A percentile compares a stretch with the other conserved stretches of the same genome.
phyloP scores from a whole-genome alignment of 2,113 vertebrate genomes.

The Pituophis catenifer region DNA sequence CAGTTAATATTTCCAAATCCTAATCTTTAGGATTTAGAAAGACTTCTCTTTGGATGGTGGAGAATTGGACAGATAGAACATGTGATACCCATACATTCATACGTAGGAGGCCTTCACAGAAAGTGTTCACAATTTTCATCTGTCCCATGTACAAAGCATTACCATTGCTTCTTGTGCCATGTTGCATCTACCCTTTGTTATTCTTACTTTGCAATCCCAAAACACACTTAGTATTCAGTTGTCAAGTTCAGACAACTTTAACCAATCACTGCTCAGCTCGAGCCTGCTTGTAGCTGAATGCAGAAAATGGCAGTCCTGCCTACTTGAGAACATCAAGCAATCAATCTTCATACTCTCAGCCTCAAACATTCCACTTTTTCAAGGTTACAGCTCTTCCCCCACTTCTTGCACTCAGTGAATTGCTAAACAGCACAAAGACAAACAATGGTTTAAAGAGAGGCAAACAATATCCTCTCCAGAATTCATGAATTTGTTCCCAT shows the following conservation, averaged over 20 bases:
- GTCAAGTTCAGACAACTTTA: background rate
- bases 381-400: background rate
- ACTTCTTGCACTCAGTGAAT: background rate
- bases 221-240: background rate
- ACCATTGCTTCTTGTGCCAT: background rate
- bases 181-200: background rate
- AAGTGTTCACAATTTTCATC: background rate
- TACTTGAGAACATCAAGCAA: background rate
- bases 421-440: background rate
- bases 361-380: background rate
- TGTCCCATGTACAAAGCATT: background rate
- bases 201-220: background rate
- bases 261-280: background rate
- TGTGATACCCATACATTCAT: background rate
- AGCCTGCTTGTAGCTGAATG: background rate
- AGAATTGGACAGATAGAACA: background rate
- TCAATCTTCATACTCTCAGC: background rate
- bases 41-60: background rate
- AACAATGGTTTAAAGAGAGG: background rate
- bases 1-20: background rate
- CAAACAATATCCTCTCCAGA: background rate
- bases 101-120: background rate
- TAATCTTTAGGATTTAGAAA: background rate
- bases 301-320: background rate
- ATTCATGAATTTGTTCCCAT: background rate